Evolutionary conservation across 1,140 invertebrate genomes (phyloP), one percentile per base, ranked within the genome.

Genomic region (Delia radicum): DNA sequence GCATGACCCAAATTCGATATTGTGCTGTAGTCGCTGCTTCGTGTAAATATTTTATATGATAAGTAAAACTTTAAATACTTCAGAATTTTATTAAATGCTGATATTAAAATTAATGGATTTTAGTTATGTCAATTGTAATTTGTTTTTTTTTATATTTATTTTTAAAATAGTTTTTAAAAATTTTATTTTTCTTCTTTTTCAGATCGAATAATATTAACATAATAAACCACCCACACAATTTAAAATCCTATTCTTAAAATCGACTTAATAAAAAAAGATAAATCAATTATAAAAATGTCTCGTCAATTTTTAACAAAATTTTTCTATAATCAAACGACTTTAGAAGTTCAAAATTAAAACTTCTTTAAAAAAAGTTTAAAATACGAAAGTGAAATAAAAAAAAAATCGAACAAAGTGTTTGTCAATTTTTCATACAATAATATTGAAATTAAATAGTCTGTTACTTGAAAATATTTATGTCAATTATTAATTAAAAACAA

Each of bases 381-480:
- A 69, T 33, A 67, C 2, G 31, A 67, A 67, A 18, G 5, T 13
- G 4, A 48, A n/a, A 69, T 2, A 24, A 69, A 33, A 24, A 18
- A 33, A 31, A 18, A 33, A 33, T 3, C n/a, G 15, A 48, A 13
- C 18, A 8, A 48, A 18, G 15, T 18, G 7, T 48, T 48, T 13
- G 15, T 48, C 18, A n/a, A 18, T 48, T 55, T 55, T 21, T 21
- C n/a, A 18, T 6, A 8, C 7, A 46, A 46, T 13, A 46, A 46
- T 5, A 46, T 3, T n/a, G 21, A 42, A 48, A 37, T 15, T 3
- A 73, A 46, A 46, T 46, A 73, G 27, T 26, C 29, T 71, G 21
- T 73, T 29, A 75, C 7, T 42, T 67, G 13, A 67, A 33, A 74
- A 67, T 29, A 15, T 73, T 28, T 37, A 76, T 72, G 61, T 42